Percentiles rank a stretch among this genome's conserved stretches.
phyloP scores from a whole-genome alignment of 2,113 vertebrate genomes.

The Plestiodon gilberti region DNA sequence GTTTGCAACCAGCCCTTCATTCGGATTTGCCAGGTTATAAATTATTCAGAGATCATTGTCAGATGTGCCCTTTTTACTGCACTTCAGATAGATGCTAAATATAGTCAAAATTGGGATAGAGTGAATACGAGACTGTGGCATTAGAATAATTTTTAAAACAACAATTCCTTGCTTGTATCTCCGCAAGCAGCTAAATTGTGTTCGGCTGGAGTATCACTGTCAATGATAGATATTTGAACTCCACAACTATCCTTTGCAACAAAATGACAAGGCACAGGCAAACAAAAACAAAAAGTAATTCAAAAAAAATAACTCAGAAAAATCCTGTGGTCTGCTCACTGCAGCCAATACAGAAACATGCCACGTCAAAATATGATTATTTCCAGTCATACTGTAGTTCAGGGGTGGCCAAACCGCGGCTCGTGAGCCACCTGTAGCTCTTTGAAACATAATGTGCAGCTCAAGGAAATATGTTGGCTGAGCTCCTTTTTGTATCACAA shows the following conservation, averaged over 20 bases:
- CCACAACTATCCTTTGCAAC: neutral
- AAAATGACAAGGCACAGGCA: neutral
- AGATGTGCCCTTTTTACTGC: conserved; percentile 23
- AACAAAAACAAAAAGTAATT: neutral
- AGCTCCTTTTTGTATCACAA: no score
- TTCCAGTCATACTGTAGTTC: neutral
- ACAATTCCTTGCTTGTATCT: conserved; percentile 38
- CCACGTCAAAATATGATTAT: neutral
- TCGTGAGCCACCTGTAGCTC: no score
- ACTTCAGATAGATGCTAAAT: conserved; percentile 46
- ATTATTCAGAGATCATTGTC: conserved; percentile 54
- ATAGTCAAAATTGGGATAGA: conserved; percentile 29
- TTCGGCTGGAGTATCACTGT: neutral
- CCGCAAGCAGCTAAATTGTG: neutral
- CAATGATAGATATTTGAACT: conserved; percentile 33
- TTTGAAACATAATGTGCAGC: no score
- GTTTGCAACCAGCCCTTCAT: conserved; percentile 23
- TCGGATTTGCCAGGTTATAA: conserved; percentile 46
- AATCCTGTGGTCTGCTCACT: neutral
- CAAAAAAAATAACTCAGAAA: neutral
- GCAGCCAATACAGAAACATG: neutral
- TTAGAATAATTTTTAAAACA: conserved; percentile 21
- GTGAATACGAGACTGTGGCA: neutral
- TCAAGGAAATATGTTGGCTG: no score
- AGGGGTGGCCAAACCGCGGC: no score